Conservation (phyloP, 2,888 invertebrate genomes). For the Podotricha telesiphe region DNA sequence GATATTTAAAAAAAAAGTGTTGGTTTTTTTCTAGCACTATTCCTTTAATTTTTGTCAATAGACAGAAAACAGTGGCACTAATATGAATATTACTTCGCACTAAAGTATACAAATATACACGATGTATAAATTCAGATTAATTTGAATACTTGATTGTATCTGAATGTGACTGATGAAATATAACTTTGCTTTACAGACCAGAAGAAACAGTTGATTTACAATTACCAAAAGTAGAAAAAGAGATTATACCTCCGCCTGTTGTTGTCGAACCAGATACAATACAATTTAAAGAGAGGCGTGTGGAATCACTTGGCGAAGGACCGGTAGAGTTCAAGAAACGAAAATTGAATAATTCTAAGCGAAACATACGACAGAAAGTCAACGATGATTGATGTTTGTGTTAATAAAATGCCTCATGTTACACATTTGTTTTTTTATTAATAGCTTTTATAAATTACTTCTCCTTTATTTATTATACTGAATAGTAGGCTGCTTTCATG, state of each 20-base stretch:
- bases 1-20: too few species aligned
- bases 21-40: too few species aligned
- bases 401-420: not conserved
- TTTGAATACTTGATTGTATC: not conserved
- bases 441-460: not conserved
- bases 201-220: slow-evolving; percentile 86
- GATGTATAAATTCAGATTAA: not conserved
- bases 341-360: slow-evolving; percentile 84
- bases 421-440: not conserved
- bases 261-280: slow-evolving; percentile 73
- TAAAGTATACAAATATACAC: too few species aligned
- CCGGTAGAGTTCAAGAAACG: slow-evolving; percentile 88
- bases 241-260: slow-evolving; percentile 71
- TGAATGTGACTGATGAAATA: not conserved
- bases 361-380: slow-evolving; percentile 86
- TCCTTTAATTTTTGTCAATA: too few species aligned
- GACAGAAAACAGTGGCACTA: too few species aligned
- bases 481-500: not conserved
- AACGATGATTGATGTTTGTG: slow-evolving; percentile 80
- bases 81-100: too few species aligned
- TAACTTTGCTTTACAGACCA: slow-evolving; percentile 37
- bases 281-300: slow-evolving; percentile 85
- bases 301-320: slow-evolving; percentile 80
- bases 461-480: not conserved
- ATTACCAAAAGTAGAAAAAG: slow-evolving; percentile 84